Base-by-base conservation (phyloP, 2,113 vertebrate species). In the Festucalex cinctus region DNA sequence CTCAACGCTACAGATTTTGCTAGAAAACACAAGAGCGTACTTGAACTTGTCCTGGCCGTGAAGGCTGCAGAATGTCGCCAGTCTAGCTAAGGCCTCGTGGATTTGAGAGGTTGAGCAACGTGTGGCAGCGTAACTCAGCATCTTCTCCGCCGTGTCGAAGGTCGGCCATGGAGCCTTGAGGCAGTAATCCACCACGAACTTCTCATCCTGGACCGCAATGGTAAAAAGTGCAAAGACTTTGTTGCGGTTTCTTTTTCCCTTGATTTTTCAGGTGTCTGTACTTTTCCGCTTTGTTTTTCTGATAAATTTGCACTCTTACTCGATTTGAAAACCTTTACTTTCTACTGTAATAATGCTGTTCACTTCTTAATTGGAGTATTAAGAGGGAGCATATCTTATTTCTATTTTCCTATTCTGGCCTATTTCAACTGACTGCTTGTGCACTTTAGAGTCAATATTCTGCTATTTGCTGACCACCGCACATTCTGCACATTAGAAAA, bases 111-210 rank as follows among this genome's bases (percentile, higher is more conserved):
- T 92, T 0, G 89, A 81, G 73, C 87, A 92, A 39, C 77, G 83
- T 0, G 73, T 68, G 12, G 82, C 94, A 12, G 93, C 93, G 0
- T 96, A 94, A 79, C 85, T 94, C 16, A 99, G 51, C 95, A 99
- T 98, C 82, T 98, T 95, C 69, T 95, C 92, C 2, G 94, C 91
- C 0, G 93, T 94, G 82, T 95, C 93, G 48, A 96, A 95, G 1
- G 95, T 94, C 0, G 96, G 93, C 97, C 97, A 99, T 0, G 95
- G 94, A 46, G 94, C 93, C 56, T 90, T 94, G 8, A 98, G 86
- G 81, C 97, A 99, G 76, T 95, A 98, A 77, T 95, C 90, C 72
- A 94, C 94, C 79, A 98, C 94, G 84, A 97, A 98, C 6, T 94
- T 92, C 80, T 90, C 93, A 36, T 98, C 97, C 97, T 99, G 54